Base-by-base conservation (phyloP, 2,113 vertebrate genomes). In the Conger conger region DNA sequence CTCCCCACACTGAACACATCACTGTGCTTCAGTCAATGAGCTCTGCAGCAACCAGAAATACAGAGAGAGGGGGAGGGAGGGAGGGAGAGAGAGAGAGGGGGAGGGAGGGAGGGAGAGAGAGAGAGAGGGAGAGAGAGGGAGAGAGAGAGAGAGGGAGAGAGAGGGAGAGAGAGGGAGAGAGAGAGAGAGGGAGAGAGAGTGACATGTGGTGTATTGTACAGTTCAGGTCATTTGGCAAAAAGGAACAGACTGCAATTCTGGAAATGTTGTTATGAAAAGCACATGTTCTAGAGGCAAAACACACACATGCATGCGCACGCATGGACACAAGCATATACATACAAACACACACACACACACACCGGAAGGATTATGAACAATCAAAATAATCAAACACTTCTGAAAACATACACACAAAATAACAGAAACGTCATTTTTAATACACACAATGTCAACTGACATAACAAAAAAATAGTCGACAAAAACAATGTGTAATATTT, bases 391-490 rank as follows among this genome's bases (percentile, higher is more conserved):
- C 18, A 79, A 16, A 79, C 38, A 79, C 18, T 5, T 16, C 7
- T 15, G 45, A 36, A 53, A 45, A 73, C 36, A 37, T 15, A 84
- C 38, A 33, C 9, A 54, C 9, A 81, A n/a, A 81, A 83, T 77
- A 45, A 86, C 76, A 86, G 37, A 83, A 84, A 0, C 40, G 80
- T 36, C 37, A 30, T 38, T 84, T 82, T 87, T 45, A 90, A 86
- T 79, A 85, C n/a, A 73, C 63, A 83, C 82, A 15, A 13, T 30
- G 81, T 80, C 73, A 84, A 60, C 42, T 42, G 79, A 85, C 79
- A 88, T 85, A 35, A 85, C 82, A 37, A 80, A 85, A 82, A 35
- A 84, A 88, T 76, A 60, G 33, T 80, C 18, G 33, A 27, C 42
- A 73, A 87, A 80, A 79, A 85, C 82, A 81, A 85, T 0, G 20